These are phyloP conservation scores for Psammodynastes pulverulentus DNA, from an alignment of 2,113 vertebrate genomes.

Conservation along the genomic window DNA sequence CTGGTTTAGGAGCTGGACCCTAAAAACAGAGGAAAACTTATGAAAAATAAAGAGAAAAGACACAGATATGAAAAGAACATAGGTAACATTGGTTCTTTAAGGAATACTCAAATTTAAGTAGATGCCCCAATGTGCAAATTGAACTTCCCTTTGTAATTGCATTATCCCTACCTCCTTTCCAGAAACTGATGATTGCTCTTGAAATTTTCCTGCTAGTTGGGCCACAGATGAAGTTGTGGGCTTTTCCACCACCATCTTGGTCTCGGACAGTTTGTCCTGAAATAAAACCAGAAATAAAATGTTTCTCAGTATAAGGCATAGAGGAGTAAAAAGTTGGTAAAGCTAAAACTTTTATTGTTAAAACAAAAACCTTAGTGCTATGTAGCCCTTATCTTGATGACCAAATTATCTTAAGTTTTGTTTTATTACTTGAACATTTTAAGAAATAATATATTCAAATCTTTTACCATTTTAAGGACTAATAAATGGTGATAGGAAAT, in stretches of 20 bases:
- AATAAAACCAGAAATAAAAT: conserved; percentile 21
- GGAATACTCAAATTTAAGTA: background rate
- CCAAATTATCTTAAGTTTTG: background rate
- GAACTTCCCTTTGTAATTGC: conserved; percentile 16
- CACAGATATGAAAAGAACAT: conserved; percentile 32
- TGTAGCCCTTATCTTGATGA: background rate
- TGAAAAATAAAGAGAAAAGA: conserved; percentile 36
- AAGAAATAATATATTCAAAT: background rate
- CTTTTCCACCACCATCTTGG: conserved; percentile 59
- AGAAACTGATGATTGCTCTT: conserved; percentile 65
- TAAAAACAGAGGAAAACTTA: conserved; percentile 61
- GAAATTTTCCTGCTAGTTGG: conserved; percentile 73
- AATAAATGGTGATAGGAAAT: background rate
- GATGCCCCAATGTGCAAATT: background rate
- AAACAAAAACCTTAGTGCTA: background rate
- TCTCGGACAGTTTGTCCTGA: conserved; percentile 67
- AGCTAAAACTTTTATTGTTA: conserved; percentile 27
- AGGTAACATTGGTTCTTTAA: background rate
- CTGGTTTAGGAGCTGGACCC: conserved; percentile 69
- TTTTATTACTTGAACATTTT: conserved; percentile 18
- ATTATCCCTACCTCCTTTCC: conserved; percentile 72
- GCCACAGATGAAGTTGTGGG: conserved; percentile 69
- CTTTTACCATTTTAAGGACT: conserved; percentile 7
- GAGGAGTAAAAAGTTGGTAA: conserved; percentile 3
- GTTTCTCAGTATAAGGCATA: conserved; percentile 27